These are phyloP conservation scores for Notodonta dromedarius DNA, from an alignment of 2,888 invertebrate genomes.

Conservation along the genomic window DNA sequence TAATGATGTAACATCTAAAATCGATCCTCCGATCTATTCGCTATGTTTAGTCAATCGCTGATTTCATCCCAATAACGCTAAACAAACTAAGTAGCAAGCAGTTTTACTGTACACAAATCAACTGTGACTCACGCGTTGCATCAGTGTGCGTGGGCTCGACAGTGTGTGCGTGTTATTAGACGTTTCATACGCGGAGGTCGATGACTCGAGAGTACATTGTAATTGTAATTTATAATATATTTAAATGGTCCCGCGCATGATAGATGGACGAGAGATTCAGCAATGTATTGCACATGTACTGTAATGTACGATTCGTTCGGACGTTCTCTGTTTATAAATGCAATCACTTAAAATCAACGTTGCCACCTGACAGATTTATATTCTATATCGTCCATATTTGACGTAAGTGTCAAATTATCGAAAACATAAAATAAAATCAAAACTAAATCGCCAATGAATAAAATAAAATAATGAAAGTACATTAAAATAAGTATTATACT, in stretches of 20 bases:
- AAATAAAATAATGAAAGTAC: too few species aligned
- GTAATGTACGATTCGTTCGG: neutral
- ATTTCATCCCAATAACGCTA: conserved; percentile 4
- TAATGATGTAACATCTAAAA: conserved; percentile 1
- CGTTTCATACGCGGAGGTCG: conserved; percentile 63
- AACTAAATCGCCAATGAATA: too few species aligned
- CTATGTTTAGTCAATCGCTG: conserved; percentile 6
- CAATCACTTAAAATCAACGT: neutral
- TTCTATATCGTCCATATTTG: too few species aligned
- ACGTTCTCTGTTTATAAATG: neutral
- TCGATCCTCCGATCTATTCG: neutral
- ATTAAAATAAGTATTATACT: too few species aligned
- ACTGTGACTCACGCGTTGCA: conserved; percentile 36
- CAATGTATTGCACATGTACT: conserved; percentile 23
- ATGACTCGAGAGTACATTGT: conserved; percentile 63
- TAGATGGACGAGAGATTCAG: conserved; percentile 64
- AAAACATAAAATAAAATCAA: too few species aligned
- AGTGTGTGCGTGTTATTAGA: conserved; percentile 58
- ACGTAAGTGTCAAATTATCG: too few species aligned
- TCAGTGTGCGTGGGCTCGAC: conserved; percentile 36
- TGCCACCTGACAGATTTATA: neutral
- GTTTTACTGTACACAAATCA: conserved; percentile 38
- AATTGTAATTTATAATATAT: conserved; percentile 81
- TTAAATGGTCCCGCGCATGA: conserved; percentile 73
- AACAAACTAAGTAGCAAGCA: conserved; percentile 20